Percentiles rank a stretch among this genome's conserved stretches.
phyloP scores from a whole-genome alignment of 2,888 invertebrate species.

The Glaucopsyche alexis region DNA sequence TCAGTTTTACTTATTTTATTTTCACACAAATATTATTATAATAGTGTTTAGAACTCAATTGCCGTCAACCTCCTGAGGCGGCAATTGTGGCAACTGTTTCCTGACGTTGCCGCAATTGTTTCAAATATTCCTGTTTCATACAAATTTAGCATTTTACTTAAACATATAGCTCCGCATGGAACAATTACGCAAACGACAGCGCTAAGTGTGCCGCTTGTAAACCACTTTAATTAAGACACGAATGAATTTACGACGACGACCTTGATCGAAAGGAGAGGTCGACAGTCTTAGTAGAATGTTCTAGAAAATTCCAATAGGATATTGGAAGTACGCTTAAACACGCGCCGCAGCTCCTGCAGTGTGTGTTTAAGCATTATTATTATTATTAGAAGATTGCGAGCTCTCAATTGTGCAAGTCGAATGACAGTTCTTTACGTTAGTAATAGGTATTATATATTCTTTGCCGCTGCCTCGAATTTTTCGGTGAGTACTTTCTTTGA shows the following conservation, averaged over 20 bases:
- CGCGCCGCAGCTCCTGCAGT: too few relatives aligned
- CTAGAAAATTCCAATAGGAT: too few relatives aligned
- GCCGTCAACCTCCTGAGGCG: not conserved
- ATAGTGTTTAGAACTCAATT: not conserved
- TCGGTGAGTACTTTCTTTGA: too few relatives aligned
- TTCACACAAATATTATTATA: too few relatives aligned
- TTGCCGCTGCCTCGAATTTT: too few relatives aligned
- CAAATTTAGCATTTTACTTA: not conserved
- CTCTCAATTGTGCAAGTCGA: too few relatives aligned
- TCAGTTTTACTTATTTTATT: not conserved
- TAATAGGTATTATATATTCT: too few relatives aligned
- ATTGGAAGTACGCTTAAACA: too few relatives aligned
- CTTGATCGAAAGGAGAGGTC: not conserved
- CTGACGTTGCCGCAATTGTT: not conserved
- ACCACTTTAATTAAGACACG: constrained; percentile 8
- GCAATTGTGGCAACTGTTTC: not conserved
- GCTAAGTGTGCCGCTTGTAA: constrained; percentile 4
- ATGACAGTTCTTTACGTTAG: too few relatives aligned
- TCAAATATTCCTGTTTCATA: not conserved
- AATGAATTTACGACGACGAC: constrained; percentile 14
- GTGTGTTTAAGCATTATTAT: too few relatives aligned
- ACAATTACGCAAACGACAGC: not conserved
- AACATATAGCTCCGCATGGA: not conserved
- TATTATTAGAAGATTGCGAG: too few relatives aligned
- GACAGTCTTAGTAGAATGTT: not conserved